Evolutionary conservation across 1,140 invertebrate genomes (phyloP), one percentile per base, ranked within the genome.

Genomic region (Drosophila trapezifrons): DNA sequence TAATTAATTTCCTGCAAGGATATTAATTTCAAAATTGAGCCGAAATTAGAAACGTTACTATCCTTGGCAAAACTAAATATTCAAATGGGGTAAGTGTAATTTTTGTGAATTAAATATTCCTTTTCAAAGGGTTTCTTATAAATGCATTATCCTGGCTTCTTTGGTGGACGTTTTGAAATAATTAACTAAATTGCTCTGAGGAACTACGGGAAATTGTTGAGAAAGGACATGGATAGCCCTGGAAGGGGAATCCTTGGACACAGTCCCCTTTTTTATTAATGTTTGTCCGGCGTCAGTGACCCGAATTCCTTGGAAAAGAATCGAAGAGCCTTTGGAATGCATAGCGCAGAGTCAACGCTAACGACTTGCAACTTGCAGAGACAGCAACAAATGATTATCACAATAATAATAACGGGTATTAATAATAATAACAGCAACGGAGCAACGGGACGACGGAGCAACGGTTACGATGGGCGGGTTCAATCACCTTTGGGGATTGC

Each of bases 401-500:
- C 10, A 15, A 22, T 15, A 49, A 51, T 25, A 58, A 60, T 9
- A 45, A 27, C 15, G 52, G 60, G 29, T 20, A 52, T 46, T 15
- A 54, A 51, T 40, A 52, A 29, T 37, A 65, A 55, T 63, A 75
- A 20, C 6, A 49, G 35, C 43, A 55, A 54, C 43, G 43, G n/a
- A 25, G 29, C 38, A n/a, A 25, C 47, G 42, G 7, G 7, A 8
- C 27, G 15, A 46, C 43, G 45, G 46, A 8, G 46, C 54, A 74
- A 62, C 65, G 73, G 64, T 52, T 57, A 56, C 75, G 65, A 58
- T 46, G 75, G 51, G 56, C 22, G 74, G 56, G 75, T 77, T 77
- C 75, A 77, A 77, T 77, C 64, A 77, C 75, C 75, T 71, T 77
- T 77, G 42, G 56, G 64, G 69, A 77, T 77, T 77, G 69, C 65